These are phyloP conservation scores for Petrocephalus zakoni DNA, from an alignment of 2,113 vertebrate species.

Conservation along the genomic window DNA sequence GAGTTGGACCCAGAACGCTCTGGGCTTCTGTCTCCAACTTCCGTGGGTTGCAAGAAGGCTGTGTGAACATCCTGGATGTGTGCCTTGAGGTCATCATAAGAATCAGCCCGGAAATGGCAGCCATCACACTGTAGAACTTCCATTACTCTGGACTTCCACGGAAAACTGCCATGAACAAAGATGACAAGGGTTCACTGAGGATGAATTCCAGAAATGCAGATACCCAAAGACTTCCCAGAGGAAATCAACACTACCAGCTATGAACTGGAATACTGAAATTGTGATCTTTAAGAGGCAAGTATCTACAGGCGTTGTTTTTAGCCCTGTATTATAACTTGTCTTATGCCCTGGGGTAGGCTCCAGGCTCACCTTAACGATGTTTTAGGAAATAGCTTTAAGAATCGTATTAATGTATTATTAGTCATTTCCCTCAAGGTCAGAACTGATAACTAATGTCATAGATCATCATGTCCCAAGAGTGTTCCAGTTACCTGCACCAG, in stretches of 20 bases:
- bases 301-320: neutral
- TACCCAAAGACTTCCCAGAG: neutral
- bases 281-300: neutral
- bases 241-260: neutral
- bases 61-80: conserved; percentile 98
- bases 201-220: neutral
- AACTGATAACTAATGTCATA: neutral
- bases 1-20: conserved; percentile 63
- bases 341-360: neutral
- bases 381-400: neutral
- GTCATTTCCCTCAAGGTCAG: neutral
- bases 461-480: neutral
- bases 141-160: conserved; percentile 76
- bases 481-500: neutral
- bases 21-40: conserved; percentile 72
- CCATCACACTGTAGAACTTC: conserved; percentile 97
- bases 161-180: conserved; percentile 57
- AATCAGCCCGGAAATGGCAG: conserved; percentile 93
- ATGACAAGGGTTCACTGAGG: neutral
- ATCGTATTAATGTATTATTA: neutral
- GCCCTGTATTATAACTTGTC: neutral
- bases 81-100: conserved; percentile 88
- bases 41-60: conserved; percentile 88
- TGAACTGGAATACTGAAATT: neutral
- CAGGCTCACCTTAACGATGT: neutral